Conservation (phyloP, 1,140 invertebrate genomes). For the Rhynchophorus ferrugineus region DNA sequence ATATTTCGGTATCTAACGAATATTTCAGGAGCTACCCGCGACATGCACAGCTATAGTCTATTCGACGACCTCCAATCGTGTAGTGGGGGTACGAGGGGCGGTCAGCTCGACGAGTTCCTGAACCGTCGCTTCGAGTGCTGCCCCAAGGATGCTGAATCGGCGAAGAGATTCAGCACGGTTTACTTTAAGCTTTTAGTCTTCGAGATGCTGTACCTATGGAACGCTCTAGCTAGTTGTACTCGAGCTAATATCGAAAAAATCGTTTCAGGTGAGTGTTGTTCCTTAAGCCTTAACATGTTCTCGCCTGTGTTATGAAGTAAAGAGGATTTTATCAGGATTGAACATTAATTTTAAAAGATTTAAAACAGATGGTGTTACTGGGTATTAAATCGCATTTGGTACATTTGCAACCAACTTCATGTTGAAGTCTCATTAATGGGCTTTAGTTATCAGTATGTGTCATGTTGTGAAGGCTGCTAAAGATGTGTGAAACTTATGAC, state of each 20-base stretch:
- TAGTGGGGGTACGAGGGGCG: slow-evolving; percentile 15
- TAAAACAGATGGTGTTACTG: too few species aligned
- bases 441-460: too few species aligned
- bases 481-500: too few species aligned
- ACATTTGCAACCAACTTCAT: too few species aligned
- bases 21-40: slow-evolving; percentile 28
- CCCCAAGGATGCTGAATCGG: slow-evolving; percentile 19
- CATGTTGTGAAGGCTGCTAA: too few species aligned
- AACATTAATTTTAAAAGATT: too few species aligned
- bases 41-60: slow-evolving; percentile 4
- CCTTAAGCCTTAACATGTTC: not conserved
- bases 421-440: too few species aligned
- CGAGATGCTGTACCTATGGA: slow-evolving; percentile 67
- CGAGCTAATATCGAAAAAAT: slow-evolving; percentile 43
- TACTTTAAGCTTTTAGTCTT: slow-evolving; percentile 56
- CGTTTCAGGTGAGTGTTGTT: slow-evolving; percentile 40
- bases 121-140: slow-evolving; percentile 26
- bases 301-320: slow-evolving; percentile 1
- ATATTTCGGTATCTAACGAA: too few species aligned
- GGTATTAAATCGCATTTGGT: too few species aligned
- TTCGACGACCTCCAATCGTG: slow-evolving; percentile 18
- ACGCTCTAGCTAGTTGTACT: slow-evolving; percentile 57
- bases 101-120: slow-evolving; percentile 35
- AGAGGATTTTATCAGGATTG: slow-evolving; percentile 4
- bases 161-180: slow-evolving; percentile 2